phyloP scores from a whole-genome alignment of 2,797 vertebrate genomes.

The Vespertilio murinus region DNA sequence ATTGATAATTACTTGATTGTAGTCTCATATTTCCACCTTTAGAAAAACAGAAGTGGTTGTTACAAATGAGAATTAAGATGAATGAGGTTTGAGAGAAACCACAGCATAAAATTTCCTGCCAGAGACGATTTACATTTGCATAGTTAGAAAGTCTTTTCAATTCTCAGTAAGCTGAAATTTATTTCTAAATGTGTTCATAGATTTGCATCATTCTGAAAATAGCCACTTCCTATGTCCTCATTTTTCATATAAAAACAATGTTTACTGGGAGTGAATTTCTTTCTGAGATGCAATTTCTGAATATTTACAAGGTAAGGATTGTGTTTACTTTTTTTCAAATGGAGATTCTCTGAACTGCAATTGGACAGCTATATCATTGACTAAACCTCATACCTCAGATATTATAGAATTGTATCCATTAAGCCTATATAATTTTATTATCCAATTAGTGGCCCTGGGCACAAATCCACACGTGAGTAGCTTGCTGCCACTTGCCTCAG shows the following conservation, averaged over 20 bases:
- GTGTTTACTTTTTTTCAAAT: conserved; percentile 30
- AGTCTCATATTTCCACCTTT: not conserved
- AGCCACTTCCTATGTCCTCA: not conserved
- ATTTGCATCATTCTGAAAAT: conserved; percentile 22
- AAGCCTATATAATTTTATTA: too few relatives aligned
- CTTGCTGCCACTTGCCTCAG: too few relatives aligned
- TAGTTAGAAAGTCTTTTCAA: not conserved
- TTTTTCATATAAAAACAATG: conserved; percentile 1
- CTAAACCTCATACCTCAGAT: not conserved
- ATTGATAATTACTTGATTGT: not conserved
- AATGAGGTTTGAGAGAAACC: conserved; percentile 1
- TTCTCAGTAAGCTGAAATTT: not conserved
- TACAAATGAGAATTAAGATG: not conserved
- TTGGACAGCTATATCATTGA: not conserved
- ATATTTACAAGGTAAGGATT: conserved; percentile 39
- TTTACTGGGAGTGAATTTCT: conserved; percentile 45
- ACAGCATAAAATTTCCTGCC: not conserved
- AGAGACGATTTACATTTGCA: conserved; percentile 1
- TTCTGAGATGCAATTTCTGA: conserved; percentile 34
- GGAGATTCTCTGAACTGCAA: not conserved
- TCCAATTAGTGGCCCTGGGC: too few relatives aligned
- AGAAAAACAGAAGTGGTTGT: not conserved
- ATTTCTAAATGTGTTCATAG: not conserved
- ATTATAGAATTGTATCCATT: too few relatives aligned
- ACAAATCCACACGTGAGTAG: too few relatives aligned